These are phyloP conservation scores for Pseudomyrmex cubaensis DNA, from an alignment of 1,140 invertebrate genomes.

Conservation along the genomic window DNA sequence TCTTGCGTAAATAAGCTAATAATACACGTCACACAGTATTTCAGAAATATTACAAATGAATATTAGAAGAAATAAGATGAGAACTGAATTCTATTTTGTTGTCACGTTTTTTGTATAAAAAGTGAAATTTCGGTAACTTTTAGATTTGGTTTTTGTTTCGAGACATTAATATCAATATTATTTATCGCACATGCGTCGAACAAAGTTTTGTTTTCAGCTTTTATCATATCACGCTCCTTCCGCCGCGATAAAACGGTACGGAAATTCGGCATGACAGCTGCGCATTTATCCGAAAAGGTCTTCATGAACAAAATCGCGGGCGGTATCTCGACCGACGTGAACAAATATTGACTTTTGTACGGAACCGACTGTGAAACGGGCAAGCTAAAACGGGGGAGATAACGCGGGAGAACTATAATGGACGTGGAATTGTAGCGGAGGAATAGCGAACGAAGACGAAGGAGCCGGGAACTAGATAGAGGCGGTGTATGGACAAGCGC, in stretches of 20 bases:
- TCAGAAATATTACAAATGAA: no score
- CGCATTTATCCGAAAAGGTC: constrained; percentile 68
- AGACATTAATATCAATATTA: neutral
- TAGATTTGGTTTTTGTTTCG: constrained; percentile 3
- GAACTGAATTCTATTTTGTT: no score
- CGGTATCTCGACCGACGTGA: constrained; percentile 68
- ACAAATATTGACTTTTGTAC: constrained; percentile 80
- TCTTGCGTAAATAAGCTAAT: neutral
- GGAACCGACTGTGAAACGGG: constrained; percentile 44
- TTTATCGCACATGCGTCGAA: neutral
- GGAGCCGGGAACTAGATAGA: neutral
- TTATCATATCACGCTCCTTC: neutral
- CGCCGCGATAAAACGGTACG: neutral
- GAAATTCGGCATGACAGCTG: neutral
- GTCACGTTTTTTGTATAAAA: no score
- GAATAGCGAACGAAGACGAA: constrained; percentile 17
- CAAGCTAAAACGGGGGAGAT: constrained; percentile 60
- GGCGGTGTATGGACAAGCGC: constrained; percentile 45
- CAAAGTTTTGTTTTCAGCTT: constrained; percentile 10
- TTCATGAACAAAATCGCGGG: constrained; percentile 70
- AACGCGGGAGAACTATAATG: constrained; percentile 46
- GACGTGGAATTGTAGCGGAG: constrained; percentile 39
- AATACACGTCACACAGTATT: no score
- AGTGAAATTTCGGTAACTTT: no score
- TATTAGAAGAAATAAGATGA: no score